Evolutionary conservation across 2,113 vertebrate genomes (phyloP).

Genomic region (Ictalurus furcatus): DNA sequence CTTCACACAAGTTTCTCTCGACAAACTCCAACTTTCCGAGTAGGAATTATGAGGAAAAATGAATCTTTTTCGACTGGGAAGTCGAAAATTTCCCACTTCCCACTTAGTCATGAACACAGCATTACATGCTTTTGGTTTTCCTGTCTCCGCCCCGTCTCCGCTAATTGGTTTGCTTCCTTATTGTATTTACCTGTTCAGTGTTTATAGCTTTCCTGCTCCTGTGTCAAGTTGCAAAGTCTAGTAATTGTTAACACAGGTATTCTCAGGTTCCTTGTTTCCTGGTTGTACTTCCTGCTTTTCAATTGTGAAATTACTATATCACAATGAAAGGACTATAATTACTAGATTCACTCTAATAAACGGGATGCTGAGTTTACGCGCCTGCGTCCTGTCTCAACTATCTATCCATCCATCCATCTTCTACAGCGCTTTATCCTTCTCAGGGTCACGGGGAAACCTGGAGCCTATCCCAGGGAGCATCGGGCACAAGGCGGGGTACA

Average conservation of each 20-base stretch:
- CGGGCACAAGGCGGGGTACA: no score
- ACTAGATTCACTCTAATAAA: neutral
- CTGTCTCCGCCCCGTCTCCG: neutral
- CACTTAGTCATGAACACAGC: neutral
- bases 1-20: neutral
- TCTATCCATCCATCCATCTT: no score
- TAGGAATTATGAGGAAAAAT: neutral
- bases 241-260: neutral
- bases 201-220: no score
- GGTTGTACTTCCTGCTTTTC: no score
- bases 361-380: neutral
- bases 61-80: no score
- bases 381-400: neutral
- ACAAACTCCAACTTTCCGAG: neutral
- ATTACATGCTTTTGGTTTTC: neutral
- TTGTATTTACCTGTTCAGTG: neutral
- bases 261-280: neutral
- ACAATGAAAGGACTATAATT: no score
- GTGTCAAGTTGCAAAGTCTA: neutral
- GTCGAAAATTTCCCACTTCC: neutral
- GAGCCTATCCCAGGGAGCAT: no score
- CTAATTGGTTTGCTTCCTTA: neutral
- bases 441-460: no score
- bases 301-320: no score
- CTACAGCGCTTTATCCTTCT: no score